Base-by-base conservation (phyloP, 2,113 vertebrate genomes). In the Chaetodon auriga region DNA sequence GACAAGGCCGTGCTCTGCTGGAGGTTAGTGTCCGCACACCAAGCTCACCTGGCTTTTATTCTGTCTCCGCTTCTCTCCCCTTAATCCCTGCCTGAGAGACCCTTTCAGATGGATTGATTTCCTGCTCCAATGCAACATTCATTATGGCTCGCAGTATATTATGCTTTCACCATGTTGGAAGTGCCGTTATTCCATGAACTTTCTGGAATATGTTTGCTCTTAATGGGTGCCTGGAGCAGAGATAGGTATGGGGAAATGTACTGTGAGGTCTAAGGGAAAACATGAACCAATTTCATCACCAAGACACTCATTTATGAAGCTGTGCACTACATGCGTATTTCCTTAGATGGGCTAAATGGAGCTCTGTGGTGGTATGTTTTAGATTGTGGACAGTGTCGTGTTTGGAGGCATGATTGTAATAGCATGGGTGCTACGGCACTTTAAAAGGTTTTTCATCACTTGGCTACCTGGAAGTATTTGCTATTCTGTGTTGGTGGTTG, bases 101-200 rank as follows among this genome's bases (percentile, higher is more conserved):
- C 87, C 76, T 89, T 89, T 92, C 81, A 89, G 78, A 87, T 77
- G 90, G 84, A 92, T 92, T 90, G 89, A 92, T 92, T 90, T 90
- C 84, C 82, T 87, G 78, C 81, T 60, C 64, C 77, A 36, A 85
- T 90, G 84, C 81, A 90, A 83, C 89, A 81, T 90, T 90, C 86
- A 89, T 91, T 85, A 86, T 63, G 61, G 68, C 60, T 84, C 61
- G 68, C 76, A 81, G 79, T 86, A 74, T 81, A 86, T 92, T 85
- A 82, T 80, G 86, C 84, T 89, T 82, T 87, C 73, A 81, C 58
- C 84, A 64, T 86, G 75, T 83, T 84, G 71, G 76, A 87, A 91
- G 77, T 81, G 89, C 82, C 23, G 77, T 89, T 90, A 90, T 78
- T 80, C 81, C 62, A n/a, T 94, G 90, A 90, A 87, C 85, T 93